These are phyloP conservation scores for Megaptera novaeangliae DNA, from an alignment of 2,113 vertebrate genomes.

Conservation along the genomic window DNA sequence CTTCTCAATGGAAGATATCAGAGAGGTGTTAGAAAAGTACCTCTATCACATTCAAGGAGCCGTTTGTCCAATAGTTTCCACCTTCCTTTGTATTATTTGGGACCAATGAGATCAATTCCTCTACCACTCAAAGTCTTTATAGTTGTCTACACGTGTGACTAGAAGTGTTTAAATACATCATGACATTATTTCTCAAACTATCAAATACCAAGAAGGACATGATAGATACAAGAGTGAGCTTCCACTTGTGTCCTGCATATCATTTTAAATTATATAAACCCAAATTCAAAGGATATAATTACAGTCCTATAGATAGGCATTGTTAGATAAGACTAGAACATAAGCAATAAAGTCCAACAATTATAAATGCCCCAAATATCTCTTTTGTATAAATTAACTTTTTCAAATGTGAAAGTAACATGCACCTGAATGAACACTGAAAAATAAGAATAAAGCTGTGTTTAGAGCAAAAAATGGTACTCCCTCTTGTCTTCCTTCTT, in stretches of 20 bases:
- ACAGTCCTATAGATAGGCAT: not conserved
- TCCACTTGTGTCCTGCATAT: not conserved
- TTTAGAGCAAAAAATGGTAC: not conserved
- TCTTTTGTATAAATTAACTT: not conserved
- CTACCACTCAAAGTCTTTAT: not conserved
- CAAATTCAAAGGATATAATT: not conserved
- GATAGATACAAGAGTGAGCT: not conserved
- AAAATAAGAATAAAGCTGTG: not conserved
- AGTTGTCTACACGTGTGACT: not conserved
- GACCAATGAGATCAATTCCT: not conserved
- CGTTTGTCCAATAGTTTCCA: not conserved
- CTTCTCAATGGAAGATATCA: not conserved
- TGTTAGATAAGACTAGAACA: not conserved
- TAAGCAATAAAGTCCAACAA: not conserved
- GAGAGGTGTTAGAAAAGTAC: not conserved
- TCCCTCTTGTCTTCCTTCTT: not conserved
- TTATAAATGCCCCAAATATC: not conserved
- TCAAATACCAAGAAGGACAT: not conserved
- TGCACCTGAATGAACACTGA: fast-evolving
- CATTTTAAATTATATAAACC: not conserved
- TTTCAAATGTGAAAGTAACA: not conserved
- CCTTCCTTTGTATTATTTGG: not conserved
- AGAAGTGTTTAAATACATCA: not conserved
- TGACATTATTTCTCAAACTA: not conserved
- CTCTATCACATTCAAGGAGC: not conserved